Percentiles rank a stretch among this genome's conserved stretches.
Conservation (phyloP, 2,113 vertebrate species). For the Oryzias woworae region DNA sequence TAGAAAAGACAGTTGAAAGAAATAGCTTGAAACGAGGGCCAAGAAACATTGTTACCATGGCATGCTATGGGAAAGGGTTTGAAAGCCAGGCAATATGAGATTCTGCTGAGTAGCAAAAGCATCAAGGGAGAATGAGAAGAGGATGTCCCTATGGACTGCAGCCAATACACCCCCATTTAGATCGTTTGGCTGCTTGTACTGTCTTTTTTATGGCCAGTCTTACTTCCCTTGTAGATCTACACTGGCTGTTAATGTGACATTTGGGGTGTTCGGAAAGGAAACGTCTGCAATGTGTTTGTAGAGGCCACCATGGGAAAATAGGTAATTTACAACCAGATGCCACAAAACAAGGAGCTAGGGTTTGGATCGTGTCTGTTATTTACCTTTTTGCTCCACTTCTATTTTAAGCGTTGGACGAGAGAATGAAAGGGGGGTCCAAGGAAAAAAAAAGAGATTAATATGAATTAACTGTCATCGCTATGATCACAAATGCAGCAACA, state of each 20-base stretch:
- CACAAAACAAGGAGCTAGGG: slow-evolving; percentile 98
- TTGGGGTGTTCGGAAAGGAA: slow-evolving; percentile 60
- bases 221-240: slow-evolving; percentile 63
- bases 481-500: slow-evolving; percentile 91
- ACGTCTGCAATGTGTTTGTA: slow-evolving; percentile 80
- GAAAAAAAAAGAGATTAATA: slow-evolving; percentile 98
- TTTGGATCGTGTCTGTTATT: slow-evolving; percentile 95
- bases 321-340: slow-evolving; percentile 93
- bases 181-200: slow-evolving; percentile 82
- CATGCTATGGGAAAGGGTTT: slow-evolving; percentile 95
- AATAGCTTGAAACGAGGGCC: slow-evolving; percentile 82
- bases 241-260: slow-evolving; percentile 65
- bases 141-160: slow-evolving; percentile 80
- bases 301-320: slow-evolving; percentile 86
- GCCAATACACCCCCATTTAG: slow-evolving; percentile 85
- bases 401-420: slow-evolving; percentile 99
- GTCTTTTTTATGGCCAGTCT: slow-evolving; percentile 77
- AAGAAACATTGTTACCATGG: slow-evolving; percentile 89
- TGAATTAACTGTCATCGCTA: slow-evolving; percentile 95
- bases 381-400: slow-evolving; percentile 99
- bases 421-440: slow-evolving; percentile 91
- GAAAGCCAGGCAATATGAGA: slow-evolving; percentile 94
- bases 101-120: slow-evolving; percentile 86
- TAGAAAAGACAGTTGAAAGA: slow-evolving; percentile 80
- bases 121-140: slow-evolving; percentile 83